Base-by-base conservation (phyloP, 2,888 invertebrate species). In the Clepsis dumicolana region DNA sequence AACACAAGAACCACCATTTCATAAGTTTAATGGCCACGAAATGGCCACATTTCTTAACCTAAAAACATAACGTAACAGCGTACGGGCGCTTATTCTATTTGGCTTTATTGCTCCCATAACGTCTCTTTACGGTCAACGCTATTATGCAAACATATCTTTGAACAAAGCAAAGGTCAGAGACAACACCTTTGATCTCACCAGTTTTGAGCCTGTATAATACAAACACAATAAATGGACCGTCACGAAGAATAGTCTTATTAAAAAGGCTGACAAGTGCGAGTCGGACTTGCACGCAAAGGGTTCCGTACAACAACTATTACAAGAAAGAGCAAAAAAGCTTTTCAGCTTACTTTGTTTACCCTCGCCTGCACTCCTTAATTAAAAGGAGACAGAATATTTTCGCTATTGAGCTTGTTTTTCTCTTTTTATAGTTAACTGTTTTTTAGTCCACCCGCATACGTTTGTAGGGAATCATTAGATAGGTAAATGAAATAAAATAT, bases 181-280 rank as follows among this genome's bases (percentile, higher is more conserved):
- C 32, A n/a, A 64, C 52, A 44, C 41, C 63, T 29, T 24, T 64
- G 50, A 59, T 41, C 57, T 35, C 57, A 35, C 38, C 29, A 52
- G 41, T 25, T 50, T n/a, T 63, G 57, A 57, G 24, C 59, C 64
- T 50, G 68, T 32, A 64, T 53, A 59, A 63, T 52, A 59, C 64
- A 52, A 44, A 32, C 63, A 52, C 52, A 64, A 64, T 68, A 68
- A 68, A 63, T 68, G 64, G 59, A 64, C 59, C 53, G 68, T 68
- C 68, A 68, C 68, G 64, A 59, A 57, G 70, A 65, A 70, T 38
- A 56, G 21, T 65, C 63, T 64, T 63, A 63, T 60, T 65, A 70
- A 59, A n/a, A n/a, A n/a, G n/a, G n/a, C n/a, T n/a, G n/a, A n/a
- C n/a, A n/a, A n/a, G n/a, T n/a, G n/a, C n/a, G n/a, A n/a, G n/a